Evolutionary conservation across 2,113 vertebrate species (phyloP).

Genomic region (Oncorhynchus gorbuscha): DNA sequence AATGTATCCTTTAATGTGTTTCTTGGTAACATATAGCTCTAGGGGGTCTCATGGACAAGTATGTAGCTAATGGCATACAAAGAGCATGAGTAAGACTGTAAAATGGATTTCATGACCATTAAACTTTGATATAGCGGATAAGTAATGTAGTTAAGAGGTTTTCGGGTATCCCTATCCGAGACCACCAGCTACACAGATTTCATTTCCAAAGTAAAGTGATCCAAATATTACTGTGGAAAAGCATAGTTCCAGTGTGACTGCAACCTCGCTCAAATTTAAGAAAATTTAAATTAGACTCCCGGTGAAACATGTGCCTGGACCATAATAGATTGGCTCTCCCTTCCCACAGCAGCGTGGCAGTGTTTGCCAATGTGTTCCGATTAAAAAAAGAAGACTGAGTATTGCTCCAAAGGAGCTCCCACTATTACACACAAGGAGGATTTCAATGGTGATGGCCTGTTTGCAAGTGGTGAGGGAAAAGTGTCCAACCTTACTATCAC

Average conservation of each 20-base stretch:
- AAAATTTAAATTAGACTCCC: constrained; percentile 54
- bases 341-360: constrained; percentile 12
- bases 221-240: constrained; percentile 29
- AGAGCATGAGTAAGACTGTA: constrained; percentile 39
- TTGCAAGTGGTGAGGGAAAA: neutral
- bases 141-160: constrained; percentile 54
- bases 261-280: constrained; percentile 46
- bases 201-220: constrained; percentile 60
- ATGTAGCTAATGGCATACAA: constrained; percentile 46
- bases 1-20: constrained; percentile 58
- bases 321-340: constrained; percentile 38
- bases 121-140: constrained; percentile 63
- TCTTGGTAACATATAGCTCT: constrained; percentile 48
- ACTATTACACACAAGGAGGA: neutral
- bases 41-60: constrained; percentile 53
- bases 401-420: too few relatives aligned
- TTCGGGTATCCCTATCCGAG: constrained; percentile 28
- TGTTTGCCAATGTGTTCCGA: constrained; percentile 6
- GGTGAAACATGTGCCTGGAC: constrained; percentile 35
- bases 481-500: neutral
- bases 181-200: constrained; percentile 41
- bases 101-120: constrained; percentile 57
- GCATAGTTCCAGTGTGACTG: neutral
- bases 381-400: too few relatives aligned
- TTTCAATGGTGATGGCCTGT: neutral